phyloP scores from a whole-genome alignment of 2,888 invertebrate species.

The Agrochola lota region DNA sequence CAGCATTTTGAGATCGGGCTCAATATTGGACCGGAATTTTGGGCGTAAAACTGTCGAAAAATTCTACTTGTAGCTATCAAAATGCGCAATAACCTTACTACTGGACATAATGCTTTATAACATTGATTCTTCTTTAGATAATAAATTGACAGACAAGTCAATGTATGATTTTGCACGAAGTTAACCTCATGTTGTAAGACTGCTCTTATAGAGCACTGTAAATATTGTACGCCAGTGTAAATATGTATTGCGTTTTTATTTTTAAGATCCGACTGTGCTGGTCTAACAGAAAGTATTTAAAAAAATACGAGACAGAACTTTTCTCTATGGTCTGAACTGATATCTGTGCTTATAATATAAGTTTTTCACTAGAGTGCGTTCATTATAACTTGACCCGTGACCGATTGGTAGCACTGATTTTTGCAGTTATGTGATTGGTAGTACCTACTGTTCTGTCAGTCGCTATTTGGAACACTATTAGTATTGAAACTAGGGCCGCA shows the following conservation, averaged over 20 bases:
- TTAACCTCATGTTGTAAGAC: conserved; percentile 65
- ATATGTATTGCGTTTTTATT: conserved; percentile 51
- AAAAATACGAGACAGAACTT: neutral
- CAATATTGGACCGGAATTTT: neutral
- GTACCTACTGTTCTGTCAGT: too few species aligned
- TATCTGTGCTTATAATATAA: neutral
- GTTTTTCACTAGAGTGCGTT: too few species aligned
- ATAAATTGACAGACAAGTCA: conserved; percentile 46
- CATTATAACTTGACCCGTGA: too few species aligned
- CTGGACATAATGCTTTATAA: conserved; percentile 6
- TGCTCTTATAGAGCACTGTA: conserved; percentile 76
- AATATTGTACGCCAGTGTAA: conserved; percentile 65
- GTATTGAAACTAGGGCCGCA: too few species aligned
- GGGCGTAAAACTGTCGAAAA: neutral
- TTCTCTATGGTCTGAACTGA: neutral
- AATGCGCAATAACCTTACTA: conserved; percentile 18
- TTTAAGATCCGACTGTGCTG: conserved; percentile 35
- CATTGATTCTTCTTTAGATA: conserved; percentile 47
- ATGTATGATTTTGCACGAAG: conserved; percentile 55
- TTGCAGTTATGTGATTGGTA: too few species aligned
- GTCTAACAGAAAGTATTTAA: neutral
- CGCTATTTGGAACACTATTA: too few species aligned
- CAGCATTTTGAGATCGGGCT: neutral
- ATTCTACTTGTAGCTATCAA: neutral
- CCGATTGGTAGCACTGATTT: too few species aligned